Percentiles rank a stretch among this genome's conserved stretches.
These are phyloP conservation scores for Diplolepis rosae DNA, from an alignment of 2,888 invertebrate species.

Conservation along the genomic window DNA sequence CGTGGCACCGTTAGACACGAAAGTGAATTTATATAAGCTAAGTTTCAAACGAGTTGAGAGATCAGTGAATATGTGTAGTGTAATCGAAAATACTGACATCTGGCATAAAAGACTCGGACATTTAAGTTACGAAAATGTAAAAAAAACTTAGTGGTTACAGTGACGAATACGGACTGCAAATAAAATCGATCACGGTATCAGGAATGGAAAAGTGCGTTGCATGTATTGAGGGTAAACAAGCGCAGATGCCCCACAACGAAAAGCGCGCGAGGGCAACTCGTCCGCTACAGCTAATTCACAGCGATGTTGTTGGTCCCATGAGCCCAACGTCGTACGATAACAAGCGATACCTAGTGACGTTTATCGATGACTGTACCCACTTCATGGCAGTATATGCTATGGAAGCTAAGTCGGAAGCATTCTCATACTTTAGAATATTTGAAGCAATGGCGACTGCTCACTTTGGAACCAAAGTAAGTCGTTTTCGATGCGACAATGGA, in stretches of 20 bases:
- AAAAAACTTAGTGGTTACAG: conserved; percentile 27
- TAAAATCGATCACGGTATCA: too few species aligned
- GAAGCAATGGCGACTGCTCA: conserved; percentile 54
- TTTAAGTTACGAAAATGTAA: conserved; percentile 30
- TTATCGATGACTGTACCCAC: too few species aligned
- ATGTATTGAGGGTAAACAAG: too few species aligned
- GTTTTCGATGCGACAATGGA: conserved; percentile 55
- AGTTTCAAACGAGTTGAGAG: too few species aligned
- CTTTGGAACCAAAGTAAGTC: conserved; percentile 50
- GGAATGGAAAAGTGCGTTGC: too few species aligned
- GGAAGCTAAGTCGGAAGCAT: too few species aligned
- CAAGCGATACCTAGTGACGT: conserved; percentile 39
- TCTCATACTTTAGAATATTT: too few species aligned
- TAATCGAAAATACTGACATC: conserved; percentile 20
- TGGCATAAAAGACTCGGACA: conserved; percentile 48
- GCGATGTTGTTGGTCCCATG: conserved; percentile 55
- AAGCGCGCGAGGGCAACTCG: too few species aligned
- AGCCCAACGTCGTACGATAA: conserved; percentile 50
- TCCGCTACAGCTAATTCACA: conserved; percentile 55
- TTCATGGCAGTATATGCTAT: too few species aligned
- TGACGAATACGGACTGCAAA: too few species aligned
- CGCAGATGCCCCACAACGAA: too few species aligned
- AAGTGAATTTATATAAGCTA: conserved; percentile 41
- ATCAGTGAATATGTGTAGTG: too few species aligned
- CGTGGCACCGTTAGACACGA: background rate